Evolutionary conservation across 2,888 invertebrate genomes (phyloP).

Genomic region (Hetaerina titia): DNA sequence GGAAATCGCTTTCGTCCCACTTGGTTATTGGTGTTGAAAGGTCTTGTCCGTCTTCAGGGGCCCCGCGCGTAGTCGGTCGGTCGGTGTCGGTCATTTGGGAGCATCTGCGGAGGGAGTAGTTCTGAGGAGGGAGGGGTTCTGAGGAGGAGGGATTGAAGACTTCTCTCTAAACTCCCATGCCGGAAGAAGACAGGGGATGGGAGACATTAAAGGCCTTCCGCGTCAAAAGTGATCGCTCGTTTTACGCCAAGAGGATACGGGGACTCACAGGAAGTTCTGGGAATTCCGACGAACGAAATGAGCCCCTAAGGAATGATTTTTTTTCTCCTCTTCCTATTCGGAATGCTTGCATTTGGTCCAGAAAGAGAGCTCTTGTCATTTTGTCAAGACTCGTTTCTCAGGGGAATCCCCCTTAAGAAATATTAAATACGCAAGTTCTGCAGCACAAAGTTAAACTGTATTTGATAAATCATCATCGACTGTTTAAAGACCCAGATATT

Average conservation of each 20-base stretch:
- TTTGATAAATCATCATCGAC: no score
- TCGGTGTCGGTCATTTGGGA: background rate
- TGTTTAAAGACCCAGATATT: no score
- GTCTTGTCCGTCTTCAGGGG: background rate
- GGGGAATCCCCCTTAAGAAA: background rate
- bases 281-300: background rate
- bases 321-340: background rate
- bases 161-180: background rate
- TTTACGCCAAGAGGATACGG: background rate
- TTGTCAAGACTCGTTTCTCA: background rate
- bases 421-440: no score
- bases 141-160: background rate
- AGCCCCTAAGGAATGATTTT: background rate
- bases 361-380: background rate
- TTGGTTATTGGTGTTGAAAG: slow-evolving; percentile 35
- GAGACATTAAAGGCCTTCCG: slow-evolving; percentile 1
- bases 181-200: background rate
- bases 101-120: background rate
- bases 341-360: background rate
- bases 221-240: background rate
- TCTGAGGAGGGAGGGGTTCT: background rate
- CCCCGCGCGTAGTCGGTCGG: background rate
- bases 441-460: no score
- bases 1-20: slow-evolving; percentile 21
- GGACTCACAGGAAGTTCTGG: background rate